A percentile compares a stretch with the other conserved stretches of the same genome.
These are phyloP conservation scores for Toxotes jaculatrix DNA, from an alignment of 2,113 vertebrate genomes.

Conservation along the genomic window DNA sequence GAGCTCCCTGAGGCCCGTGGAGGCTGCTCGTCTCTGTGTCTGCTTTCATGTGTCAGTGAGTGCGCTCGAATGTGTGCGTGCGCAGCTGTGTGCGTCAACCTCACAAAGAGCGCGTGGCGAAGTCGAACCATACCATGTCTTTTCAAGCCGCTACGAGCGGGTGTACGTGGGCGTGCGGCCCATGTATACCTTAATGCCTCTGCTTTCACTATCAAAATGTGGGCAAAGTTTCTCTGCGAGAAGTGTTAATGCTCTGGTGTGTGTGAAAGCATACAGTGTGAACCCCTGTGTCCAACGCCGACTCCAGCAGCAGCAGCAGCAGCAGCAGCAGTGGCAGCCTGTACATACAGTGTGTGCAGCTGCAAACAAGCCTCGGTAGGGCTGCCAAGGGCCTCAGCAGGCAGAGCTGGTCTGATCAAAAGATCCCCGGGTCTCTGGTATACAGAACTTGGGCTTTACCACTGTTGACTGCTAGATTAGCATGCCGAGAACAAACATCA, in stretches of 20 bases:
- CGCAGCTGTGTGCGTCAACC: slow-evolving; percentile 33
- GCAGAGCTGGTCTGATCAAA: slow-evolving; percentile 73
- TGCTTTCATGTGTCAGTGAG: slow-evolving; percentile 82
- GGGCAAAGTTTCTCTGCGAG: slow-evolving; percentile 42
- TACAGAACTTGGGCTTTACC: slow-evolving; percentile 52
- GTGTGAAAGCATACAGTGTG: slow-evolving; percentile 27
- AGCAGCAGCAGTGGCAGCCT: slow-evolving; percentile 13
- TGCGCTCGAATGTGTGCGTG: slow-evolving; percentile 45
- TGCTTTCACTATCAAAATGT: slow-evolving; percentile 47
- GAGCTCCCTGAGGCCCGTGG: slow-evolving; percentile 77
- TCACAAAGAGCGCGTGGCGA: slow-evolving; percentile 43
- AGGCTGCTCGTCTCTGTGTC: slow-evolving; percentile 76
- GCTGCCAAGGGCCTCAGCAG: slow-evolving; percentile 58
- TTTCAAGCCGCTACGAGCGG: slow-evolving; percentile 35
- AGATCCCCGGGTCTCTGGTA: slow-evolving; percentile 67
- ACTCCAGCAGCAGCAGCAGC: slow-evolving; percentile 18
- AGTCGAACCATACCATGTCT: slow-evolving; percentile 41
- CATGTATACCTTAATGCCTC: slow-evolving; percentile 30
- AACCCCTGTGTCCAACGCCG: slow-evolving; percentile 18
- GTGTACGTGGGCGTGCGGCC: slow-evolving; percentile 20
- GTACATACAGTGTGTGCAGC: slow-evolving; percentile 51
- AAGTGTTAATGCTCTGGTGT: slow-evolving; percentile 45
- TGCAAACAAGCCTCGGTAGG: slow-evolving; percentile 61
- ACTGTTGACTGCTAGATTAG: slow-evolving; percentile 66
- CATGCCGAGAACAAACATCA: slow-evolving; percentile 68